A percentile compares a stretch with the other conserved stretches of the same genome.
Evolutionary conservation across 1,140 invertebrate species (phyloP).

Genomic region (Marisa cornuarietis): DNA sequence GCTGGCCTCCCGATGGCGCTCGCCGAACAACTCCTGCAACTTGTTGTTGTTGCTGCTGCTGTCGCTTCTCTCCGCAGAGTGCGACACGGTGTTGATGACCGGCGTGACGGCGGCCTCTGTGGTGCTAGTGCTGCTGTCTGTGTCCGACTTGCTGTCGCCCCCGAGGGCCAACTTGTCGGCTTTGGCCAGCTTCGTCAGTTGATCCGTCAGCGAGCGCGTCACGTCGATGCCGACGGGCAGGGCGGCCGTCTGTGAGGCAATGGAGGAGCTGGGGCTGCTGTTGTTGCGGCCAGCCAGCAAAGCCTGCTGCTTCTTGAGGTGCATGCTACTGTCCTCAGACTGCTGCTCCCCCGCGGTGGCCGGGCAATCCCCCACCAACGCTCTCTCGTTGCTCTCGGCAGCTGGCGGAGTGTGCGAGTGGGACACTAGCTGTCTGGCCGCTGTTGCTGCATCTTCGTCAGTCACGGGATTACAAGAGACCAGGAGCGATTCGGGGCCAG

Average conservation of each 20-base stretch:
- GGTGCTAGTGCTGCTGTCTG: slow-evolving; percentile 15
- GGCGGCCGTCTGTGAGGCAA: slow-evolving; percentile 33
- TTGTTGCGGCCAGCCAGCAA: slow-evolving; percentile 55
- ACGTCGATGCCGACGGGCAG: slow-evolving; percentile 53
- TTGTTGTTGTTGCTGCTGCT: slow-evolving; percentile 2
- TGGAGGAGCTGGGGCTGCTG: slow-evolving; percentile 34
- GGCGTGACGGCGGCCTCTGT: slow-evolving; percentile 12
- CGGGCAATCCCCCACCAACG: slow-evolving; percentile 16
- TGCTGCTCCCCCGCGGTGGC: slow-evolving; percentile 16
- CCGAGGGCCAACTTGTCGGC: slow-evolving; percentile 40
- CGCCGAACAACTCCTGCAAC: slow-evolving; percentile 6
- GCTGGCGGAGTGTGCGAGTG: not conserved
- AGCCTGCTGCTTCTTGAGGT: slow-evolving; percentile 62
- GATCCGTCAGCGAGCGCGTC: slow-evolving; percentile 59
- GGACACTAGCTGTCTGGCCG: not conserved
- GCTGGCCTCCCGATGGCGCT: slow-evolving; percentile 26
- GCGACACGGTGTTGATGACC: no score
- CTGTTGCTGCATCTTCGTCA: slow-evolving; percentile 8
- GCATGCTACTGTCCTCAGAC: slow-evolving; percentile 59
- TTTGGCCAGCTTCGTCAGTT: slow-evolving; percentile 53
- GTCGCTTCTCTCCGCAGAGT: not conserved
- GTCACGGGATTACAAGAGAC: not conserved
- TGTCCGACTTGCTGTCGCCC: slow-evolving; percentile 42
- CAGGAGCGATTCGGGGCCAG: not conserved
- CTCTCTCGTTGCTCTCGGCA: slow-evolving; percentile 14